Conservation (phyloP, 64 coral and sea anemone species). For the Hydrozoanthus tunicans region DNA sequence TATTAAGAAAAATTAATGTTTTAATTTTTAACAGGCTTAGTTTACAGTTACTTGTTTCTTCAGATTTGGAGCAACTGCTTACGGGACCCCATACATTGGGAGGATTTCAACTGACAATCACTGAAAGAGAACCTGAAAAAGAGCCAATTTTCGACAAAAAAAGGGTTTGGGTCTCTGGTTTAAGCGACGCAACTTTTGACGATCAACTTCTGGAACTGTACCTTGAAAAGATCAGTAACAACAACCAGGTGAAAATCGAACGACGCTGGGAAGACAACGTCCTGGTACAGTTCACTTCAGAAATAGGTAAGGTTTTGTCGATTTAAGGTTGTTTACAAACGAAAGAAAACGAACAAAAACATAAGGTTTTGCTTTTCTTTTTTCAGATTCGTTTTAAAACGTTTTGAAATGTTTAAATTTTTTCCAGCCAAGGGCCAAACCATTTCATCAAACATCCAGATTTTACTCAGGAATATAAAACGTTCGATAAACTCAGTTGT, state of each 20-base stretch:
- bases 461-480: too few relatives aligned
- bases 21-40: too few relatives aligned
- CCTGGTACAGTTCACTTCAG: not conserved
- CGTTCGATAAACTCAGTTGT: too few relatives aligned
- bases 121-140: conserved; percentile 28
- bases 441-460: too few relatives aligned
- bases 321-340: too few relatives aligned
- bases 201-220: not conserved
- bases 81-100: not conserved
- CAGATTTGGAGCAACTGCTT: conserved; percentile 26
- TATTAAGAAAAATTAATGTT: too few relatives aligned
- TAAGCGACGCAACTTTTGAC: not conserved
- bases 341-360: not conserved
- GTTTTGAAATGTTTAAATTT: too few relatives aligned
- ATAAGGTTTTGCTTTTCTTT: too few relatives aligned
- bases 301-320: not conserved
- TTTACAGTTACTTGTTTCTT: not conserved
- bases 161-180: not conserved
- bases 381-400: too few relatives aligned
- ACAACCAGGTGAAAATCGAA: not conserved
- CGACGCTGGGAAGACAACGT: not conserved
- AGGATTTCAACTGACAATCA: not conserved
- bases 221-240: conserved; percentile 14
- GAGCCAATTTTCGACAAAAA: not conserved
- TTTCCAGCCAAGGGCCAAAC: too few relatives aligned